Conservation (phyloP, 1,140 invertebrate genomes). For the Drosophila paulistorum region DNA sequence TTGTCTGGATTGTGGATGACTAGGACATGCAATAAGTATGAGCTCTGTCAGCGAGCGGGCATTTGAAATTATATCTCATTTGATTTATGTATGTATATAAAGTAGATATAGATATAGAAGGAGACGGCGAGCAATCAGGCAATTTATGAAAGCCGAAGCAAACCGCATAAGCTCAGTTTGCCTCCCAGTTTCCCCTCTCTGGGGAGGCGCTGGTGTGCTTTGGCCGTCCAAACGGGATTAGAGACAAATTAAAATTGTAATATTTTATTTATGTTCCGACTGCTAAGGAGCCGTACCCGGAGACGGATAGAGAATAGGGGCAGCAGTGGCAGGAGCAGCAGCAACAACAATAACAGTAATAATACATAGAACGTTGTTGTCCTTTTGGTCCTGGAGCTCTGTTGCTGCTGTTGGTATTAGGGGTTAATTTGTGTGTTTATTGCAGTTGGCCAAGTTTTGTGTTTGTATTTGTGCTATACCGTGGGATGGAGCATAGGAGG, state of each 20-base stretch:
- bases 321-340: constrained; percentile 32
- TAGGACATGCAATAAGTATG: constrained; percentile 22
- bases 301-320: neutral
- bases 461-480: constrained; percentile 41
- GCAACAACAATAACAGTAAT: constrained; percentile 25
- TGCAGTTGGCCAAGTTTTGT: constrained; percentile 77
- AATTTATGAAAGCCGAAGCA: constrained; percentile 56
- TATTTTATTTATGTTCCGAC: constrained; percentile 75
- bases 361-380: constrained; percentile 56
- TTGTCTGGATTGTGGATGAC: neutral
- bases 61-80: constrained; percentile 39
- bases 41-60: constrained; percentile 47
- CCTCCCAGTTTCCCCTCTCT: neutral
- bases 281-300: neutral
- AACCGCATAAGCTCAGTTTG: constrained; percentile 33
- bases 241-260: constrained; percentile 82
- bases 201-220: constrained; percentile 39
- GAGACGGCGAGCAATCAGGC: constrained; percentile 44
- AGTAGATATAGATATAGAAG: constrained; percentile 42
- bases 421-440: constrained; percentile 82
- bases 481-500: neutral
- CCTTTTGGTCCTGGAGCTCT: constrained; percentile 47
- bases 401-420: constrained; percentile 66
- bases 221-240: constrained; percentile 69
- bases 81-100: constrained; percentile 71